Percentiles rank a stretch among this genome's conserved stretches.
Conservation (phyloP, 1,140 invertebrate species). For the Penaeus indicus region DNA sequence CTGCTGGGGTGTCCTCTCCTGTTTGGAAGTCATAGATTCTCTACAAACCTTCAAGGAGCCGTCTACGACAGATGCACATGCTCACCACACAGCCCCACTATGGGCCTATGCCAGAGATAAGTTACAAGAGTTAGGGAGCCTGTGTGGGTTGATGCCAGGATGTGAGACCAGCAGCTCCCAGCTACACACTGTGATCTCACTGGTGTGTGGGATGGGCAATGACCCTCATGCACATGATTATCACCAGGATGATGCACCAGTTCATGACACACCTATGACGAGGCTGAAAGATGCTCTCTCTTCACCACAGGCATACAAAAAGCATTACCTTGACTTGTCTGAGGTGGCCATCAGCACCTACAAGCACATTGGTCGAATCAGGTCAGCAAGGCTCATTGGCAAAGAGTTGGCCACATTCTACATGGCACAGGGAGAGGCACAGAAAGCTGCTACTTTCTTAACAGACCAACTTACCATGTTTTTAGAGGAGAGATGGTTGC, state of each 20-base stretch:
- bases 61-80: constrained; percentile 78
- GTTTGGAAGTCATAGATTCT: constrained; percentile 85
- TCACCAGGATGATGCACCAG: constrained; percentile 4
- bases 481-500: constrained; percentile 87
- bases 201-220: constrained; percentile 87
- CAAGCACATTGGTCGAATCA: constrained; percentile 90
- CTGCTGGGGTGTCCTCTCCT: constrained; percentile 94
- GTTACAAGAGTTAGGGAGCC: constrained; percentile 86
- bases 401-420: constrained; percentile 92
- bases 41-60: constrained; percentile 69
- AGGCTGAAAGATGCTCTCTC: constrained; percentile 91
- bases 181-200: constrained; percentile 88
- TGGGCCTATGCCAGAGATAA: constrained; percentile 95
- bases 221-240: constrained; percentile 67
- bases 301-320: constrained; percentile 89
- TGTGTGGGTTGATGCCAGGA: constrained; percentile 93
- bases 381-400: constrained; percentile 89
- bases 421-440: constrained; percentile 85
- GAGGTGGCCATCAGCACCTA: constrained; percentile 97
- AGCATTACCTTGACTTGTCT: constrained; percentile 91
- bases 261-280: constrained; percentile 76
- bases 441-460: constrained; percentile 90
- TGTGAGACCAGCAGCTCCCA: constrained; percentile 85
- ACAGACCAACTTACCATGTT: constrained; percentile 88
- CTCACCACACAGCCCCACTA: constrained; percentile 88